Percentiles rank a stretch among this genome's conserved stretches.
These are phyloP conservation scores for Phyllostomus discolor DNA, from an alignment of 2,113 vertebrate genomes.

Conservation along the genomic window DNA sequence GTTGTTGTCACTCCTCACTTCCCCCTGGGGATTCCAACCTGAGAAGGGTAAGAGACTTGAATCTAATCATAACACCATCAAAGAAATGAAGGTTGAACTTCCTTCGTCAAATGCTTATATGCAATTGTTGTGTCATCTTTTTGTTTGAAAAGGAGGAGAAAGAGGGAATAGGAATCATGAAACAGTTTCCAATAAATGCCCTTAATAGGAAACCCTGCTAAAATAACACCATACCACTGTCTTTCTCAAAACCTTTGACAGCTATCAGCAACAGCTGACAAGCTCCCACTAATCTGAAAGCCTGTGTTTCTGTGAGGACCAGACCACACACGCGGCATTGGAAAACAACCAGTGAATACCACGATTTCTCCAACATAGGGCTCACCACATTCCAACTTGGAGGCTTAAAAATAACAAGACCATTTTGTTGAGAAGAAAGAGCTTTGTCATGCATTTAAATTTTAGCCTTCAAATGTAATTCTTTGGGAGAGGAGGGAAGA, in stretches of 20 bases:
- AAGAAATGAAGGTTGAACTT: background rate
- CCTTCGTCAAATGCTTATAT: background rate
- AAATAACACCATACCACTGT: background rate
- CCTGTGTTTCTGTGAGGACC: conserved; percentile 20
- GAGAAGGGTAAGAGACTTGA: rapidly evolving
- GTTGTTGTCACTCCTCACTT: background rate
- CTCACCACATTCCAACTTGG: background rate
- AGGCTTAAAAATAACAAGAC: background rate
- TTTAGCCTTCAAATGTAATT: background rate
- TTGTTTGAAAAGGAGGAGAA: background rate
- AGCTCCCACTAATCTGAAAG: background rate
- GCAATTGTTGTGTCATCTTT: background rate
- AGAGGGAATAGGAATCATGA: background rate
- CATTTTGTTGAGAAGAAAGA: conserved; percentile 5
- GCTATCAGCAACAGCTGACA: conserved; percentile 21
- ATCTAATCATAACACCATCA: background rate
- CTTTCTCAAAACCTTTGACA: background rate
- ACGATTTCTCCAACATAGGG: background rate
- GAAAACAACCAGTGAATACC: background rate
- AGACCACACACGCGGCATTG: conserved; percentile 1
- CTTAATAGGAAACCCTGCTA: conserved; percentile 8
- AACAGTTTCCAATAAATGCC: background rate
- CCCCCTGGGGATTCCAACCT: background rate
- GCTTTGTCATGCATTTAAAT: background rate
- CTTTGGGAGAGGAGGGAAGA: background rate